phyloP scores from a whole-genome alignment of 2,888 invertebrate species.

The Linnaemya vulpina region DNA sequence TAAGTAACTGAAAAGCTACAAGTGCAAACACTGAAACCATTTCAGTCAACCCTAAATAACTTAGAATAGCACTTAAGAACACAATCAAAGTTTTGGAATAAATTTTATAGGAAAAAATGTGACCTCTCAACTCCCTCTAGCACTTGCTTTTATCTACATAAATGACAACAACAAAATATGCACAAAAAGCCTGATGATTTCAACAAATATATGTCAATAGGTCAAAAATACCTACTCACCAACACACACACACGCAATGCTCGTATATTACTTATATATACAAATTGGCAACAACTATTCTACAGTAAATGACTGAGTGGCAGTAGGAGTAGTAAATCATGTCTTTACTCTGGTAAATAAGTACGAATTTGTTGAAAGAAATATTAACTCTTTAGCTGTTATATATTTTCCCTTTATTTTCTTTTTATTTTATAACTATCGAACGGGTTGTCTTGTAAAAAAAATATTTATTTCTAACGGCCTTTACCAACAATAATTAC shows the following conservation, averaged over 20 bases:
- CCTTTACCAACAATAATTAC: constrained; percentile 51
- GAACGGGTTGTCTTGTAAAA: constrained; percentile 18
- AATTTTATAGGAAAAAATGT: background rate
- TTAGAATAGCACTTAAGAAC: too few relatives aligned
- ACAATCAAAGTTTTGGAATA: too few relatives aligned
- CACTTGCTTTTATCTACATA: background rate
- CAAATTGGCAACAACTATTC: constrained; percentile 42
- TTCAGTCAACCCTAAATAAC: too few relatives aligned
- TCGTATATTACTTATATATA: constrained; percentile 7
- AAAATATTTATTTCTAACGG: constrained; percentile 35
- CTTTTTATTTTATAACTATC: background rate
- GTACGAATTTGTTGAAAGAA: background rate
- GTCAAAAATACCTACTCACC: constrained; percentile 23
- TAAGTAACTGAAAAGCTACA: too few relatives aligned
- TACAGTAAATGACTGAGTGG: constrained; percentile 26
- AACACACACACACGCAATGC: background rate
- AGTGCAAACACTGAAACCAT: too few relatives aligned
- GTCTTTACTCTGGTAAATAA: background rate
- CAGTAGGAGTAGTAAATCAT: constrained; percentile 4
- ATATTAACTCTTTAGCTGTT: constrained; percentile 11
- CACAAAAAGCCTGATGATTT: constrained; percentile 10
- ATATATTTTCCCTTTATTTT: background rate
- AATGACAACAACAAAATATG: background rate
- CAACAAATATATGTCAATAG: constrained; percentile 47
- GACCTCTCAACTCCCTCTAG: background rate